Evolutionary conservation across 2,888 invertebrate species (phyloP).

Genomic region (Cepaea hortensis): DNA sequence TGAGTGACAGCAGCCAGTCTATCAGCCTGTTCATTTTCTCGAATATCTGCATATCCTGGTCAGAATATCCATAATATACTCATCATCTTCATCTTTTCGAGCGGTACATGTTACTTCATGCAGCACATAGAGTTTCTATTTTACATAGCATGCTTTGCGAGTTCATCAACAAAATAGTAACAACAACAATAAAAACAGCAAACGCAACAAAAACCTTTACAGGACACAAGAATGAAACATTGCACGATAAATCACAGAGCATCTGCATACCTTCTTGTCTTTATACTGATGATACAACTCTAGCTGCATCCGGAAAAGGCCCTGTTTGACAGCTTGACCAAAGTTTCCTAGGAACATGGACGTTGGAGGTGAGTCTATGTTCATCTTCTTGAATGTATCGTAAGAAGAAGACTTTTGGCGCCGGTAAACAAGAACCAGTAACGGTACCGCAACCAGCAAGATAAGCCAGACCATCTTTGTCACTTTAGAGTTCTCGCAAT

Average conservation of each 20-base stretch:
- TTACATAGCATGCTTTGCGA: no score
- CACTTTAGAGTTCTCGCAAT: not conserved
- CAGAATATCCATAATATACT: no score
- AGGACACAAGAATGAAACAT: not conserved
- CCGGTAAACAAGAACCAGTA: not conserved
- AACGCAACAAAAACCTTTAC: not conserved
- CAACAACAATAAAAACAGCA: no score
- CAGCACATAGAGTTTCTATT: no score
- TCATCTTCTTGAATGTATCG: constrained; percentile 36
- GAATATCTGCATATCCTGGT: no score
- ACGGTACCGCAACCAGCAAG: not conserved
- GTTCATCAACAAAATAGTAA: no score
- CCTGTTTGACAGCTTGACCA: constrained; percentile 4
- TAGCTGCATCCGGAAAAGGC: constrained; percentile 8
- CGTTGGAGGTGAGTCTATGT: constrained; percentile 29
- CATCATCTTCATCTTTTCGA: no score
- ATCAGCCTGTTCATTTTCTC: no score
- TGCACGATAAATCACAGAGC: not conserved
- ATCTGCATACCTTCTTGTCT: constrained; percentile 34
- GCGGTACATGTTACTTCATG: no score
- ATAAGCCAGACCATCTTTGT: constrained; percentile 23
- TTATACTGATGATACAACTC: constrained; percentile 16
- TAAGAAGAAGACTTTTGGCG: constrained; percentile 20
- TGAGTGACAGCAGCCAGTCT: no score
- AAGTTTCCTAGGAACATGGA: constrained; percentile 19